These are phyloP conservation scores for Athene noctua DNA, from an alignment of 2,113 vertebrate genomes.

Conservation along the genomic window DNA sequence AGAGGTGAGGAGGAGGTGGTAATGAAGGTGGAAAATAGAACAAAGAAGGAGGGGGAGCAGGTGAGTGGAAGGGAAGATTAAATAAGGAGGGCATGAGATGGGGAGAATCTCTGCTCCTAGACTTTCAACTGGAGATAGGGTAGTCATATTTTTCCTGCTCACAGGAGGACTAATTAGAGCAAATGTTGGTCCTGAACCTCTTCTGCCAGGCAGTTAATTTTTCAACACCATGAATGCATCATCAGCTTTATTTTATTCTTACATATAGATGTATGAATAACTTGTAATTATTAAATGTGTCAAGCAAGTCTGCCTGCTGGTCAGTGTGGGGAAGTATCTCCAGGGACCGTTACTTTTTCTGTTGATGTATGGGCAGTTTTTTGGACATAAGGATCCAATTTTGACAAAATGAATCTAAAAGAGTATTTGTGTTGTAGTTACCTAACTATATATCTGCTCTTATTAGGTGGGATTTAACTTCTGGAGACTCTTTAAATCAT, in stretches of 20 bases:
- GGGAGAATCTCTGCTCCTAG: background rate
- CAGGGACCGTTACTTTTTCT: background rate
- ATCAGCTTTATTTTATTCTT: background rate
- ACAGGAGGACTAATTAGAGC: background rate
- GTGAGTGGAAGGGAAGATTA: slow-evolving; percentile 4
- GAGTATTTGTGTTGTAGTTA: background rate
- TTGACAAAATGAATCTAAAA: background rate
- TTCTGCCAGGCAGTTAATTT: background rate
- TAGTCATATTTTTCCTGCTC: background rate
- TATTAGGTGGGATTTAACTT: background rate
- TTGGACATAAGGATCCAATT: background rate
- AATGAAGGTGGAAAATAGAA: slow-evolving; percentile 61
- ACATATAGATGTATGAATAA: background rate
- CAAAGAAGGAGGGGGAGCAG: slow-evolving; percentile 18
- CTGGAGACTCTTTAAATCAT: background rate
- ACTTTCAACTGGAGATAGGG: background rate
- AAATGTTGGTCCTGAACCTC: slow-evolving; percentile 18
- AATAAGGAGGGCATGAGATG: slow-evolving; percentile 10
- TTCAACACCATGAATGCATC: background rate
- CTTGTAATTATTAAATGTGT: background rate
- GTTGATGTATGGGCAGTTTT: background rate
- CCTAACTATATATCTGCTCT: background rate
- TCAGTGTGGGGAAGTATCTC: background rate
- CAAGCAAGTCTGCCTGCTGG: background rate
- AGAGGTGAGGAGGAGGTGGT: slow-evolving; percentile 60